Conservation (phyloP, 2,113 vertebrate species). For the Oceanodroma tethys region DNA sequence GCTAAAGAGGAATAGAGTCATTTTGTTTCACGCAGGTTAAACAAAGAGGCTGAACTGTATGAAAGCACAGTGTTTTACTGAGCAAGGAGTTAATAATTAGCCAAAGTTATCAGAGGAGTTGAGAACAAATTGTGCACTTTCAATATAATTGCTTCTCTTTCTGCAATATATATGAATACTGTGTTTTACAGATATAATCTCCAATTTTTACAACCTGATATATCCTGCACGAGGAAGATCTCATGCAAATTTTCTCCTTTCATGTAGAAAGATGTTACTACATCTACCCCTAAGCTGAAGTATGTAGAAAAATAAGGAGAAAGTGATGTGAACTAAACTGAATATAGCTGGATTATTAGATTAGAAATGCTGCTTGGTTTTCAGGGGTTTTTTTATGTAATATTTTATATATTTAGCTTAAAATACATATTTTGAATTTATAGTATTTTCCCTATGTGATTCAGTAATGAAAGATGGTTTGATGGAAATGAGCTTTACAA, state of each 20-base stretch:
- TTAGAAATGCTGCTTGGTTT: background rate
- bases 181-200: background rate
- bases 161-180: background rate
- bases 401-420: background rate
- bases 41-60: background rate
- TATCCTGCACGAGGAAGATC: background rate
- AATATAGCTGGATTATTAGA: background rate
- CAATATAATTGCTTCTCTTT: background rate
- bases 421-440: background rate
- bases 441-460: background rate
- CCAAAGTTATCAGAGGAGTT: background rate
- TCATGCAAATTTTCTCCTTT: background rate
- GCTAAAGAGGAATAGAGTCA: background rate
- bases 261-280: background rate
- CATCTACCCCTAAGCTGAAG: background rate
- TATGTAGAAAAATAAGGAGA: background rate
- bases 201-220: background rate
- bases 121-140: background rate
- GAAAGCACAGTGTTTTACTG: background rate
- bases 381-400: background rate
- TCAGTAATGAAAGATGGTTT: background rate
- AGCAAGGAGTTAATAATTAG: background rate
- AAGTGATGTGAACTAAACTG: background rate
- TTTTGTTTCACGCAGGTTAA: background rate
- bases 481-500: background rate